Evolutionary conservation across 2,113 vertebrate genomes (phyloP), one percentile per base, ranked within the genome.

Genomic region (Laticauda colubrina): DNA sequence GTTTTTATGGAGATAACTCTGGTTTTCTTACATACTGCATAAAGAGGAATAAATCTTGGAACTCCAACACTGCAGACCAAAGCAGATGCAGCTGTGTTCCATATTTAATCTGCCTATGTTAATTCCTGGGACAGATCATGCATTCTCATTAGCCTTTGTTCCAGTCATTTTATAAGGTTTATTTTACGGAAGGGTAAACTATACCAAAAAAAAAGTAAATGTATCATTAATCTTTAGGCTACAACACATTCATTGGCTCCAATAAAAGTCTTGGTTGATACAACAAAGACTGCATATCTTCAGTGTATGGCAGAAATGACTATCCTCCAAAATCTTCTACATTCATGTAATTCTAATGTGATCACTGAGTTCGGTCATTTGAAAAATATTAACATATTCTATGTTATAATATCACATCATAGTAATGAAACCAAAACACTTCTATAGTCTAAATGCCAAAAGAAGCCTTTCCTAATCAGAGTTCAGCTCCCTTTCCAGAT

Each of bases 201-300:
- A 26, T 57, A 45, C 34, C 34, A 56, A 56, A 29, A 81, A 89
- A 89, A 55, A 29, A 23, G 29, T 88, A 45, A 20, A 20, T 39
- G 29, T 56, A 89, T 45, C 24, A 12, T 81, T 29, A 81, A 54
- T 64, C 34, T 29, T 23, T 43, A 56, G 51, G 53, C 48, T 69
- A 92, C 85, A 48, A 81, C 59, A 34, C 39, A n/a, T 88, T 81
- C 48, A 89, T 45, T 81, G n/a, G 64, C n/a, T 55, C 87, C 87
- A 75, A 56, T 92, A 92, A 81, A 92, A 48, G 87, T 81, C 51
- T 45, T 89, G 14, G 34, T 48, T 81, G 51, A 89, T 92, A 34
- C 24, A 56, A 51, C 4, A 26, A 91, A 85, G 90, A 45, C 90
- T 54, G 57, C 61, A n/a, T 45, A 45, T 55, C 53, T 92, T 54